Conservation (phyloP, 35 echinoderm and acorn worm genomes). For the Holothuria glaberrima region DNA sequence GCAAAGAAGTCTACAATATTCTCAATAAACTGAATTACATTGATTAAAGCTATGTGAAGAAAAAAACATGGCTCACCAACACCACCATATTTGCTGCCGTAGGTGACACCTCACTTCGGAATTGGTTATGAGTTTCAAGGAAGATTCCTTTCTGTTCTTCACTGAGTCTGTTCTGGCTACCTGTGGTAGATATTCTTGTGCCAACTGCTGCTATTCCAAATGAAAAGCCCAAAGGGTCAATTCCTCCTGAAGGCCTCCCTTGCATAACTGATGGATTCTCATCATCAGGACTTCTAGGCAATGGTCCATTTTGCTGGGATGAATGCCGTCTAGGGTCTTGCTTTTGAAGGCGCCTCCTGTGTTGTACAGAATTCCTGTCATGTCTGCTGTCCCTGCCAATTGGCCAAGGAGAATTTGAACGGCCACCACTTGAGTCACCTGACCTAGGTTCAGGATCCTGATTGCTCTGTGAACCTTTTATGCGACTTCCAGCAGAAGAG, state of each 20-base stretch:
- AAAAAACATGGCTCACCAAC: slow-evolving; percentile 31
- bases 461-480: too few relatives aligned
- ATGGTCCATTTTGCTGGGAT: slow-evolving; percentile 45
- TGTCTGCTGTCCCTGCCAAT: neutral
- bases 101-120: slow-evolving; percentile 61
- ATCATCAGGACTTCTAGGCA: neutral
- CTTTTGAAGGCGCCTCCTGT: neutral
- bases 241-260: neutral
- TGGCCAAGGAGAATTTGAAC: too few relatives aligned
- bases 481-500: too few relatives aligned
- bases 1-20: too few relatives aligned
- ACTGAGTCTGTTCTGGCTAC: slow-evolving; percentile 32
- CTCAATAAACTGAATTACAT: too few relatives aligned
- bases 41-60: too few relatives aligned
- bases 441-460: too few relatives aligned
- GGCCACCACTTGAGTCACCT: too few relatives aligned
- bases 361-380: neutral
- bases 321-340: slow-evolving; percentile 12
- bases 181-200: neutral
- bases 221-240: neutral
- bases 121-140: slow-evolving; percentile 67
- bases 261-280: neutral
- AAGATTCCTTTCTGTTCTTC: slow-evolving; percentile 52
- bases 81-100: slow-evolving; percentile 67
- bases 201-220: too few relatives aligned